These are phyloP conservation scores for Sphecodes monilicornis DNA, from an alignment of 2,888 invertebrate genomes.

Conservation along the genomic window DNA sequence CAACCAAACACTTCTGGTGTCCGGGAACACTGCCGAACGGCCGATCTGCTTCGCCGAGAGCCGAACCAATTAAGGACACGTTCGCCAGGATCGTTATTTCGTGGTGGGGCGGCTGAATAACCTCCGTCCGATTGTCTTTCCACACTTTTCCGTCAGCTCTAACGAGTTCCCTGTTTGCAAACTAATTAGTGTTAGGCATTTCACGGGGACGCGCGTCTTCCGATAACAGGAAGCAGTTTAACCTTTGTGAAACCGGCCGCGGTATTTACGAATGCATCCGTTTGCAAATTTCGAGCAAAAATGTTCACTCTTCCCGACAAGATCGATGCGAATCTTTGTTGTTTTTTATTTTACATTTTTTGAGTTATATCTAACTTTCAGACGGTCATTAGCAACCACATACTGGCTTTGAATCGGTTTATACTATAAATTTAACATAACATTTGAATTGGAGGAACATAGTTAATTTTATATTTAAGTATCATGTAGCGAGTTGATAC, in stretches of 20 bases:
- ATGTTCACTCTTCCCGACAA: too few relatives aligned
- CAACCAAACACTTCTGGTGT: constrained; percentile 26
- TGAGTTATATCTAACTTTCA: too few relatives aligned
- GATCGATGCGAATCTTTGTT: too few relatives aligned
- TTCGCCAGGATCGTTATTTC: background rate
- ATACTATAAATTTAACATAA: too few relatives aligned
- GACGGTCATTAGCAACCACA: too few relatives aligned
- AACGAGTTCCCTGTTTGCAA: background rate
- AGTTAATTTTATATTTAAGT: too few relatives aligned
- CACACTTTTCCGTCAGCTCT: background rate
- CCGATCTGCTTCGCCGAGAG: background rate
- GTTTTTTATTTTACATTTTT: too few relatives aligned
- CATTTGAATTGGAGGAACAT: too few relatives aligned
- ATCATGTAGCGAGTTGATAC: too few relatives aligned
- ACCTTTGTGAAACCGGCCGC: background rate
- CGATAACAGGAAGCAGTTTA: background rate
- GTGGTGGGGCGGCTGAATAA: background rate
- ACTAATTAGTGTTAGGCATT: constrained; percentile 17
- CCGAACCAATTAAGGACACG: constrained; percentile 37
- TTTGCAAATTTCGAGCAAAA: too few relatives aligned
- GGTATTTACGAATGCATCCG: too few relatives aligned
- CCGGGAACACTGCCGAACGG: background rate
- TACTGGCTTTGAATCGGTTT: too few relatives aligned
- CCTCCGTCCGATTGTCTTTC: background rate
- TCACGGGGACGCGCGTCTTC: background rate